phyloP scores from a whole-genome alignment of 2,113 vertebrate species.

The Rhodinocichla rosea region DNA sequence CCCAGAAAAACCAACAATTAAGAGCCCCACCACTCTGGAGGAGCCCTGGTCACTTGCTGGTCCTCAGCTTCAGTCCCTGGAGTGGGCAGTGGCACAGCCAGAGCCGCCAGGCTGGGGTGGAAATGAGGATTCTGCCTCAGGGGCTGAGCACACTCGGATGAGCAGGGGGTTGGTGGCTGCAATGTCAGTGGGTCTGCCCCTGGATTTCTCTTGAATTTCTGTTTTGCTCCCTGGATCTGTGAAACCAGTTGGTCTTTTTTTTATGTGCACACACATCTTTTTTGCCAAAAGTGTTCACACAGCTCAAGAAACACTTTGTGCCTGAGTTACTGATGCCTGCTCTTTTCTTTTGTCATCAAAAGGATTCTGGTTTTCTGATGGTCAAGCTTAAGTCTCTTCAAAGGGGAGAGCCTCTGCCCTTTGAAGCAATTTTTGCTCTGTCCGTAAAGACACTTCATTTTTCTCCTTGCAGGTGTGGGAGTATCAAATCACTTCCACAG shows the following conservation, averaged over 20 bases:
- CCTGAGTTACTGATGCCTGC: not conserved
- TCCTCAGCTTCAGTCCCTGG: not conserved
- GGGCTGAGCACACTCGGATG: not conserved
- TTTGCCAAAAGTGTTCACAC: not conserved
- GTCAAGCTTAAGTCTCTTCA: not conserved
- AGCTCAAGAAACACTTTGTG: not conserved
- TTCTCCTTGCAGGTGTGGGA: not conserved
- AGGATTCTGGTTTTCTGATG: not conserved
- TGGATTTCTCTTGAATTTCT: not conserved
- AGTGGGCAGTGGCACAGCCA: rapidly evolving
- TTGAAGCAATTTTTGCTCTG: not conserved
- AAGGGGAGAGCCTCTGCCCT: not conserved
- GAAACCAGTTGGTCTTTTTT: not conserved
- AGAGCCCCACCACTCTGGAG: not conserved
- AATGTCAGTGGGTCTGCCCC: not conserved
- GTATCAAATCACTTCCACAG: not conserved
- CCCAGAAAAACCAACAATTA: too few relatives aligned
- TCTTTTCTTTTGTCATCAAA: not conserved
- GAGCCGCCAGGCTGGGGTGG: not conserved
- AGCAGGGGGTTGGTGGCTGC: not conserved
- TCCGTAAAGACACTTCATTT: not conserved
- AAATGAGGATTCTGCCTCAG: not conserved
- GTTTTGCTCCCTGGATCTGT: not conserved
- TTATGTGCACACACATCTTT: rapidly evolving
- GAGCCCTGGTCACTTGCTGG: not conserved